phyloP scores from a whole-genome alignment of 2,113 vertebrate genomes.

The Cnemophilus loriae region DNA sequence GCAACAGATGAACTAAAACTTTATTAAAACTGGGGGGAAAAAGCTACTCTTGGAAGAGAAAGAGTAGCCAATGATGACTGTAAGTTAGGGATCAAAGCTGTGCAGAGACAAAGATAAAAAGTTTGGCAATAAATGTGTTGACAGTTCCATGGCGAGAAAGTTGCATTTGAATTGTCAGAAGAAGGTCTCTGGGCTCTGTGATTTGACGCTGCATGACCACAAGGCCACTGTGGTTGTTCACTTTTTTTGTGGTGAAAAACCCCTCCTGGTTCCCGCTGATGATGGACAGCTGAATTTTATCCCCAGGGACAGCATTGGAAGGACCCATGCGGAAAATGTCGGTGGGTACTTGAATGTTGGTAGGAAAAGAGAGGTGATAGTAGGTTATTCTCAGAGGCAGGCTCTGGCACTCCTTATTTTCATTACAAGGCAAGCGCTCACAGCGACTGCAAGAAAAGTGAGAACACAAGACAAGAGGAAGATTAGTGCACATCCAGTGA shows the following conservation, averaged over 20 bases:
- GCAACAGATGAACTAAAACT: conserved; percentile 49
- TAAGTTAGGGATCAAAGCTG: conserved; percentile 74
- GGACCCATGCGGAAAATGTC: conserved; percentile 98
- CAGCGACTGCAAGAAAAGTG: conserved; percentile 93
- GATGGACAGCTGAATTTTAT: conserved; percentile 89
- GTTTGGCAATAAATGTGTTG: conserved; percentile 87
- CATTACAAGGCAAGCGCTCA: conserved; percentile 98
- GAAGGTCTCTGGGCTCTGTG: conserved; percentile 84
- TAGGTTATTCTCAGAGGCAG: conserved; percentile 97
- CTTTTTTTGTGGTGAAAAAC: conserved; percentile 82
- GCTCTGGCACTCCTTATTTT: conserved; percentile 90
- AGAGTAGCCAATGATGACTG: neutral
- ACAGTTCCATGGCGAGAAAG: conserved; percentile 81
- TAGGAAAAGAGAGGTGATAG: conserved; percentile 97
- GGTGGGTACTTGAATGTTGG: conserved; percentile 91
- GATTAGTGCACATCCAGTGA: conserved; percentile 67
- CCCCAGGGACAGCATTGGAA: conserved; percentile 81
- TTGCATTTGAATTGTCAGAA: conserved; percentile 87
- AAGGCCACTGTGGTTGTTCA: conserved; percentile 81
- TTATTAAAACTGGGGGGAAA: conserved; percentile 54
- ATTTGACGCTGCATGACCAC: conserved; percentile 84
- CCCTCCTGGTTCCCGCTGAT: conserved; percentile 86
- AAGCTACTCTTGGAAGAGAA: neutral
- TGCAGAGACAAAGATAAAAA: conserved; percentile 88
- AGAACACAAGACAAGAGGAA: conserved; percentile 72